Percentiles rank a stretch among this genome's conserved stretches.
phyloP scores from a whole-genome alignment of 1,140 invertebrate species.

The Bactericera cockerelli region DNA sequence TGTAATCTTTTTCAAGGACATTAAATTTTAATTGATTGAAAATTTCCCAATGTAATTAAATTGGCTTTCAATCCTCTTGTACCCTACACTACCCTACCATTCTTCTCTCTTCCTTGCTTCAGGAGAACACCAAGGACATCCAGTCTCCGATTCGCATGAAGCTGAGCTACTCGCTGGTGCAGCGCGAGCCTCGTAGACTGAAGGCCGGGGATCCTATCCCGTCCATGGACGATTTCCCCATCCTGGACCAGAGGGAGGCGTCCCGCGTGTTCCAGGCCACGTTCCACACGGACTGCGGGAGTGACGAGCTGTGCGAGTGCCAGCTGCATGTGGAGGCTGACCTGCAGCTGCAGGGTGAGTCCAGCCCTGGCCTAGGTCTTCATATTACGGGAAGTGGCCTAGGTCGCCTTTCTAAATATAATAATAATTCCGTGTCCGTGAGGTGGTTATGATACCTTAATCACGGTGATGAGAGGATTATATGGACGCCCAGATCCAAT shows the following conservation, averaged over 20 bases:
- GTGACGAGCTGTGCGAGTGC: conserved; percentile 77
- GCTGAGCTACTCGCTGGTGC: conserved; percentile 64
- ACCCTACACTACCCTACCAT: conserved; percentile 15
- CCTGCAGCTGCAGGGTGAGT: conserved; percentile 34
- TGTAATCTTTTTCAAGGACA: too few relatives aligned
- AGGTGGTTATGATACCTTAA: too few relatives aligned
- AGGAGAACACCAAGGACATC: conserved; percentile 66
- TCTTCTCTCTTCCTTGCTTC: conserved; percentile 8
- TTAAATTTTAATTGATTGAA: too few relatives aligned
- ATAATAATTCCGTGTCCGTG: too few relatives aligned
- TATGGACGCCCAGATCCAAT: too few relatives aligned
- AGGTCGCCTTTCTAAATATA: too few relatives aligned
- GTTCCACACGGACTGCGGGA: conserved; percentile 86
- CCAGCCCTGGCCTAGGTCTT: too few relatives aligned
- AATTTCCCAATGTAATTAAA: conserved; percentile 15
- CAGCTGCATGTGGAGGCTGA: conserved; percentile 53
- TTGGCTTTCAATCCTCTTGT: too few relatives aligned
- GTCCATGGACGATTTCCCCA: conserved; percentile 63
- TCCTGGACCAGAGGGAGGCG: conserved; percentile 74
- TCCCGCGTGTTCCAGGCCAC: conserved; percentile 63
- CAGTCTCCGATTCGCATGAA: conserved; percentile 71
- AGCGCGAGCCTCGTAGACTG: conserved; percentile 43
- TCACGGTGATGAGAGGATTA: too few relatives aligned
- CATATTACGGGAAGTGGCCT: too few relatives aligned
- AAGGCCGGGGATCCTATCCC: conserved; percentile 39